phyloP scores from a whole-genome alignment of 2,888 invertebrate species.

The Polydrusus cervinus region DNA sequence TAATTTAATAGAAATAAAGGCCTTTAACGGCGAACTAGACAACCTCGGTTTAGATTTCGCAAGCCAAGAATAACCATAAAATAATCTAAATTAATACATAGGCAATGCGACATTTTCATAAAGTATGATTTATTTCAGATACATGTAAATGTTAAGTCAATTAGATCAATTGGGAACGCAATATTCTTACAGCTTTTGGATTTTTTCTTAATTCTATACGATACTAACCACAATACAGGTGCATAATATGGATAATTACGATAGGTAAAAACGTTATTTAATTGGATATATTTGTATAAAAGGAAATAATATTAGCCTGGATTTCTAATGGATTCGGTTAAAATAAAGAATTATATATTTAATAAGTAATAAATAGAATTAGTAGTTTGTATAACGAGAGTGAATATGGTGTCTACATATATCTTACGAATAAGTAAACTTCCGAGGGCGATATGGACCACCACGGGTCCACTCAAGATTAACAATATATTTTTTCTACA shows the following conservation, averaged over 20 bases:
- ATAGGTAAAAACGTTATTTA: conserved; percentile 13
- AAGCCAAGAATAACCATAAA: conserved; percentile 47
- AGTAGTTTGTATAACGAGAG: too few relatives aligned
- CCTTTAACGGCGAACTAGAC: conserved; percentile 40
- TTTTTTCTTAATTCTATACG: conserved; percentile 16
- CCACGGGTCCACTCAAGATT: too few relatives aligned
- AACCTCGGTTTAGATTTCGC: conserved; percentile 49
- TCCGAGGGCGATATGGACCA: too few relatives aligned
- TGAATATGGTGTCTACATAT: too few relatives aligned
- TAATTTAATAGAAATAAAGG: conserved; percentile 46
- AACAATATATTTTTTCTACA: too few relatives aligned
- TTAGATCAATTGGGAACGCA: conserved; percentile 50
- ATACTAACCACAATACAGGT: conserved; percentile 41
- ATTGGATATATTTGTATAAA: conserved; percentile 16
- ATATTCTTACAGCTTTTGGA: conserved; percentile 31
- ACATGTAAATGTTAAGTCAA: conserved; percentile 53
- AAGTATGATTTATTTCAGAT: conserved; percentile 47
- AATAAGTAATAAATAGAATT: not conserved
- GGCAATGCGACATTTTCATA: conserved; percentile 51
- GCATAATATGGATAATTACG: conserved; percentile 26
- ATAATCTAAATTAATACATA: conserved; percentile 46
- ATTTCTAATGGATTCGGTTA: not conserved
- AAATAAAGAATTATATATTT: not conserved
- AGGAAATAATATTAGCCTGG: conserved; percentile 7
- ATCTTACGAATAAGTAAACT: too few relatives aligned